A percentile compares a stretch with the other conserved stretches of the same genome.
Conservation (phyloP, 2,888 invertebrate genomes). For the Xestobium rufovillosum region DNA sequence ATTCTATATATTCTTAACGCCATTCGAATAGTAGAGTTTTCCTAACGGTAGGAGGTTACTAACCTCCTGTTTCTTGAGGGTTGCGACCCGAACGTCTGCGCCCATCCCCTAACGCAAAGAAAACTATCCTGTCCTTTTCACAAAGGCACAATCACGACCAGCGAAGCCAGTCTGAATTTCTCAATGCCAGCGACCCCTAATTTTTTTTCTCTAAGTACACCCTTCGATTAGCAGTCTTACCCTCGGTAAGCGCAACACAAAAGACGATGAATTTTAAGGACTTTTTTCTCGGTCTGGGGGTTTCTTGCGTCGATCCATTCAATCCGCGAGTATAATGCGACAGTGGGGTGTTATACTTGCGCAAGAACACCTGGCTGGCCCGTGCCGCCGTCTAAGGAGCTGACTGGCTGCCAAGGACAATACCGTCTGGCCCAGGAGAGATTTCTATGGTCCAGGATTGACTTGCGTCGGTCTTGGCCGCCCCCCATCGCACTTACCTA, state of each 20-base stretch:
- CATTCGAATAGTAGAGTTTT: too few species aligned
- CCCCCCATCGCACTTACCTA: too few species aligned
- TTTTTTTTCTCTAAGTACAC: constrained; percentile 20
- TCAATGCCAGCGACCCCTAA: constrained; percentile 20
- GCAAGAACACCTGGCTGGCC: constrained; percentile 25
- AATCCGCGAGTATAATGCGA: constrained; percentile 14
- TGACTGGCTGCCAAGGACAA: constrained; percentile 20
- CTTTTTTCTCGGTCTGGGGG: constrained; percentile 26
- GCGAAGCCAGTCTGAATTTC: constrained; percentile 20
- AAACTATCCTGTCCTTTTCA: constrained; percentile 22
- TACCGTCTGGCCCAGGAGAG: constrained; percentile 27
- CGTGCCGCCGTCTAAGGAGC: constrained; percentile 25
- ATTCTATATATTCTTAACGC: too few species aligned
- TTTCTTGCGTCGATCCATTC: constrained; percentile 15
- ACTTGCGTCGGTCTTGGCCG: too few species aligned
- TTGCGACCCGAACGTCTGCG: constrained; percentile 23
- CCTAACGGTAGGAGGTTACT: constrained; percentile 2
- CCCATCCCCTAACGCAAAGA: constrained; percentile 25
- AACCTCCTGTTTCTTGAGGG: constrained; percentile 1
- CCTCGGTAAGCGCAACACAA: constrained; percentile 19
- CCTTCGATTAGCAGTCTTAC: constrained; percentile 27
- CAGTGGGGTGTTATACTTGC: constrained; percentile 6
- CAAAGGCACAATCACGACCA: constrained; percentile 1
- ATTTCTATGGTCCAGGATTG: too few species aligned
- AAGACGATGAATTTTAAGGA: constrained; percentile 20